Evolutionary conservation across 2,888 invertebrate genomes (phyloP), one percentile per base, ranked within the genome.

Genomic region (Eutolmus rufibarbis): DNA sequence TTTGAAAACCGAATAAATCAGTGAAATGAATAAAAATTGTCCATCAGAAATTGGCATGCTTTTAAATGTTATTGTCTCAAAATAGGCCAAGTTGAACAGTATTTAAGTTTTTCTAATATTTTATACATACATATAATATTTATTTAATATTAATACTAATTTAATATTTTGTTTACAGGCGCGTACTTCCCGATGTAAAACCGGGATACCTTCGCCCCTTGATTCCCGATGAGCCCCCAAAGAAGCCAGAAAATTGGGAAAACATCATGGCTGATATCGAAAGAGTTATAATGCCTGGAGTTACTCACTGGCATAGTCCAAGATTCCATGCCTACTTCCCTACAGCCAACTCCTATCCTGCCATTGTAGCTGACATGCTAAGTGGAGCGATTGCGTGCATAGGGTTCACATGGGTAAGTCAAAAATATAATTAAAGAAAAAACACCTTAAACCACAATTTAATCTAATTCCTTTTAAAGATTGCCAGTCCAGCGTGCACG

Each of bases 301-400:
- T 98, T 87, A 98, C 98, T 0, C 98, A 98, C 91, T 99, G 98
- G 98, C 97, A 98, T 92, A 97, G 97, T 86, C 98, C 98, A 8
- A 95, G 96, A 91, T 99, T 99, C 93, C 97, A 98, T 93, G 98
- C 98, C 5, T 99, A 98, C 93, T 98, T 97, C 93, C 98, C 98
- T 23, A 97, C 98, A 0, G 98, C 96, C 37, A 97, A 97, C 93
- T 98, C 98, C 0, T 98, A 98, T 93, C 97, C 98, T 0, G 95
- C 97, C 12, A 97, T 98, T 90, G 97, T 98, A 12, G 98, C 97
- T 5, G 99, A 99, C 91, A 98, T 99, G 95, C 93, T 99, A 56
- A 97, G 97, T 90, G 98, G 97, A 74, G 98, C 97, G 34, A 98
- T 99, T 89, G 98, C 97, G 4, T 98, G 98, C 91, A 98, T 99